Conservation (phyloP, 2,888 invertebrate species). For the Malthinus seriepunctatus region DNA sequence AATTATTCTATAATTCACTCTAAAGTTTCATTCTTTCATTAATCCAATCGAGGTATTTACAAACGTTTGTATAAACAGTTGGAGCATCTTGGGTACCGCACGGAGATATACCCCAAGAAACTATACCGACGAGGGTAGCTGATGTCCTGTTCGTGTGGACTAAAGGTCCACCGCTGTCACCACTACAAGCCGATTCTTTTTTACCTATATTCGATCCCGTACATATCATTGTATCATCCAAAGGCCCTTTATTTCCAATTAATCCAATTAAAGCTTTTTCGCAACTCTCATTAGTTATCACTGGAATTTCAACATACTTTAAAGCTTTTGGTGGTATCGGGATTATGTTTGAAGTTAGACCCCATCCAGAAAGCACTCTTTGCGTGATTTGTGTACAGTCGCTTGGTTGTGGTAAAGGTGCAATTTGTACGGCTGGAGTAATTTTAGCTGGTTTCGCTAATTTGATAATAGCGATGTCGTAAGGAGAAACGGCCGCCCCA, state of each 20-base stretch:
- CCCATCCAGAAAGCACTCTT: slow-evolving; percentile 9
- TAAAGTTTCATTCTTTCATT: not conserved
- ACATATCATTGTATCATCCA: slow-evolving; percentile 14
- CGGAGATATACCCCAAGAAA: not conserved
- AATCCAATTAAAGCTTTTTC: not conserved
- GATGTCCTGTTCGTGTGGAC: not conserved
- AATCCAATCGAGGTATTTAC: not conserved
- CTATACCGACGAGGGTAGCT: not conserved
- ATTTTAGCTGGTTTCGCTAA: not conserved
- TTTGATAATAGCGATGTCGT: slow-evolving; percentile 6
- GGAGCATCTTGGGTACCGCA: not conserved
- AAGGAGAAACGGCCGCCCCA: not conserved
- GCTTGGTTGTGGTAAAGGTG: not conserved
- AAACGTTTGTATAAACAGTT: slow-evolving; percentile 1
- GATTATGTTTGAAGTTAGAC: not conserved
- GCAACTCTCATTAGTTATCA: slow-evolving; percentile 5
- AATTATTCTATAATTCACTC: too few relatives aligned
- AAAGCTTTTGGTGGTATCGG: not conserved
- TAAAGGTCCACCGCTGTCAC: slow-evolving; percentile 16
- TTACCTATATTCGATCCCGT: slow-evolving; percentile 6
- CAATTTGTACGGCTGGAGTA: slow-evolving; percentile 4
- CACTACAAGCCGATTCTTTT: slow-evolving; percentile 7
- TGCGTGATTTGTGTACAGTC: not conserved
- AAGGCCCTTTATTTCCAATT: not conserved
- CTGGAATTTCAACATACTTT: not conserved